Percentiles rank a stretch among this genome's conserved stretches.
Evolutionary conservation across 1,140 invertebrate species (phyloP).

Genomic region (Mesaphorura yosii): DNA sequence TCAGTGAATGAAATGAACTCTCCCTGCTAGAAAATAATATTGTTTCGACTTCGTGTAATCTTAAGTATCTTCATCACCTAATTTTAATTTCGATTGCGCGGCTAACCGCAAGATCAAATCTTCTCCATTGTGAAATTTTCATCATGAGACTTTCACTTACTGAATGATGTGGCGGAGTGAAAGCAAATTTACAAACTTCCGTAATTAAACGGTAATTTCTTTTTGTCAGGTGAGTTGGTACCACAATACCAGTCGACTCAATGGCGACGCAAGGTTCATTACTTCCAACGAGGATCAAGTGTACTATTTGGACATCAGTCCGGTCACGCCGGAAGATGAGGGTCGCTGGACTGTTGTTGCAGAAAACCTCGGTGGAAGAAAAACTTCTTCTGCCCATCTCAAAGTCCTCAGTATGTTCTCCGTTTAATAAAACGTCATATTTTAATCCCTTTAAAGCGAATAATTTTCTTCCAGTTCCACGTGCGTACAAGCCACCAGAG

Average conservation of each 20-base stretch:
- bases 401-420: slow-evolving; percentile 55
- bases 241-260: background rate
- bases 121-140: too few species aligned
- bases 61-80: too few species aligned
- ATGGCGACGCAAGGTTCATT: background rate
- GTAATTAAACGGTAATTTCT: background rate
- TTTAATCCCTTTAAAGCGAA: background rate
- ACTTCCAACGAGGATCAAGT: slow-evolving; percentile 11
- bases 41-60: too few species aligned
- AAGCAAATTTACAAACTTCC: too few species aligned
- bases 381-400: slow-evolving; percentile 60
- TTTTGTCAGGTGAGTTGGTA: slow-evolving; percentile 4
- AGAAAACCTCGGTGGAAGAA: slow-evolving; percentile 56
- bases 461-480: slow-evolving; percentile 52
- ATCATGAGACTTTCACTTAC: too few species aligned
- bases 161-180: too few species aligned
- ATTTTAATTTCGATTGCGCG: too few species aligned
- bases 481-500: slow-evolving; percentile 72
- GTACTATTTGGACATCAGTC: slow-evolving; percentile 21
- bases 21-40: too few species aligned
- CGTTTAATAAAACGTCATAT: background rate
- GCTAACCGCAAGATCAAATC: too few species aligned
- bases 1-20: too few species aligned
- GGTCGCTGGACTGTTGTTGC: slow-evolving; percentile 45
- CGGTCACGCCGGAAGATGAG: slow-evolving; percentile 19